These are phyloP conservation scores for Vanessa atalanta DNA, from an alignment of 1,140 invertebrate species.

Conservation along the genomic window DNA sequence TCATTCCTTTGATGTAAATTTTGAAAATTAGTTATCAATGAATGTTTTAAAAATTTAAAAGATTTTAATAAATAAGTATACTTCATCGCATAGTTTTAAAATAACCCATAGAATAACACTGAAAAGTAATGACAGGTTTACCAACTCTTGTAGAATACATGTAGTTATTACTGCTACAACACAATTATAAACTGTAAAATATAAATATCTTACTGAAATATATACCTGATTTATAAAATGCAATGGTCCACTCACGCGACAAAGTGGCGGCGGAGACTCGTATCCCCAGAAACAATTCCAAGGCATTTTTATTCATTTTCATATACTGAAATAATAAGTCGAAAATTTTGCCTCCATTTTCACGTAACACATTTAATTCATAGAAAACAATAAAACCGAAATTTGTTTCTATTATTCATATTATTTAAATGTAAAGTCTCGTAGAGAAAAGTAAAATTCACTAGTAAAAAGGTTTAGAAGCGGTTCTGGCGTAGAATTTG, in stretches of 20 bases:
- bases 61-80: no score
- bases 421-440: neutral
- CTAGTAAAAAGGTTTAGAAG: neutral
- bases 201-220: neutral
- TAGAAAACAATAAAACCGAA: neutral
- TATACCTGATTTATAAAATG: conserved; percentile 63
- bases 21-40: no score
- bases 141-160: neutral
- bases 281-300: conserved; percentile 78
- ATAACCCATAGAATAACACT: no score
- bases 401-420: neutral
- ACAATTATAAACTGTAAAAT: neutral
- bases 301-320: conserved; percentile 65
- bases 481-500: conserved; percentile 12
- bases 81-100: no score
- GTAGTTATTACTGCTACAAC: neutral
- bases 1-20: no score
- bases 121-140: neutral
- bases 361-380: conserved; percentile 3
- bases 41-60: no score
- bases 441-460: neutral
- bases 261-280: conserved; percentile 63
- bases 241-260: conserved; percentile 69
- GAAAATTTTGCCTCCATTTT: conserved; percentile 24
- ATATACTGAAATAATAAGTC: conserved; percentile 18